Evolutionary conservation across 2,888 invertebrate genomes (phyloP), one percentile per base, ranked within the genome.

Genomic region (Caenorhabditis parvicauda): DNA sequence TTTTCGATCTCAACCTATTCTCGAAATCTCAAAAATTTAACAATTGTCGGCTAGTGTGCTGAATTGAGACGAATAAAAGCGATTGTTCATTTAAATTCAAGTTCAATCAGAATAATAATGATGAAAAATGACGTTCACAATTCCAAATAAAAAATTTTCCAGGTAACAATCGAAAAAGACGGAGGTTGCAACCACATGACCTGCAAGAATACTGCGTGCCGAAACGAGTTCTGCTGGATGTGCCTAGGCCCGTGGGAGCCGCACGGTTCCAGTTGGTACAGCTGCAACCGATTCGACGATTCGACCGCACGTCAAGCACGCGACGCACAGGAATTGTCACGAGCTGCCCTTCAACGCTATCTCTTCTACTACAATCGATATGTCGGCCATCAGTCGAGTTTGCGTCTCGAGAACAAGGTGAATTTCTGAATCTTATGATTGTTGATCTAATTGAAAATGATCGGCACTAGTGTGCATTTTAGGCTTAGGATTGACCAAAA

Each of bases 181-280:
- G 96, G 96, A 62, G 96, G 96, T 47, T 98, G 96, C 84, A 98
- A 98, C 85, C 96, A 98, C 84, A 96, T 98, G 95, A 90, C 91
- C 49, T 98, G 96, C 86, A 95, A 94, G 85, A 96, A 95, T 86
- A 91, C 91, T 85, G 91, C 90, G 83, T 98, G 96, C 84, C 92
- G 92, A 84, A 89, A 91, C 44, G 95, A 98, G 83, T 98, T 98
- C 84, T 98, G 96, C 85, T 98, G 96, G 96, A 93, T 96, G 27
- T 98, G 96, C 82, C 87, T 98, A 61, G 95, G 95, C 24, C 91
- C 93, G 37, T 98, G 96, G 96, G 92, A 94, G 82, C 95, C 95
- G 0, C 96, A 96, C 80, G 94, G 95, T 49, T 91, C 92, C 68
- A 67, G 51, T 9, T 75, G 86, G 86, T 96, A 95, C 84, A 92